These are phyloP conservation scores for Sinotaia quadrata DNA, from an alignment of 2,888 invertebrate species.

Conservation along the genomic window DNA sequence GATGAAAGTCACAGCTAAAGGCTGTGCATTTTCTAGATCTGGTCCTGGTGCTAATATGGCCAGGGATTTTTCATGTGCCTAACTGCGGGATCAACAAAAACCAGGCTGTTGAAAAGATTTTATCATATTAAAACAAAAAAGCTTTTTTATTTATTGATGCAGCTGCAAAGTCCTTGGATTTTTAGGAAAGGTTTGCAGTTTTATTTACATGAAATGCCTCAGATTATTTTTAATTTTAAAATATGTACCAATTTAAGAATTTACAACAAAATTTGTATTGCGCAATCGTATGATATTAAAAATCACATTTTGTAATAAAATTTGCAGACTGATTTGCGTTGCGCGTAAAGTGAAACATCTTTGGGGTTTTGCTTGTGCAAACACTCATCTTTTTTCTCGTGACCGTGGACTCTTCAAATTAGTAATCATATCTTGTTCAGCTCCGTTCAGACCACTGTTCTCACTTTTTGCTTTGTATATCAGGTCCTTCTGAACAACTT, in stretches of 20 bases:
- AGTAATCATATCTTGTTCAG: neutral
- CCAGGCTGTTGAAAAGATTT: slow-evolving; percentile 10
- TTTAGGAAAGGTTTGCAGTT: slow-evolving; percentile 19
- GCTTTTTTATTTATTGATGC: slow-evolving; percentile 21
- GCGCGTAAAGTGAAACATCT: slow-evolving; percentile 19
- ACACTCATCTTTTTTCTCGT: slow-evolving; percentile 1
- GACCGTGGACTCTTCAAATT: neutral
- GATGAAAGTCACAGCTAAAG: too few relatives aligned
- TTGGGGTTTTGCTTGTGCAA: slow-evolving; percentile 6
- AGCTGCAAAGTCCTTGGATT: slow-evolving; percentile 16
- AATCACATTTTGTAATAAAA: slow-evolving; percentile 30
- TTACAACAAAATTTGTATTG: slow-evolving; percentile 18
- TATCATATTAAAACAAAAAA: neutral
- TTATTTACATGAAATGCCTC: slow-evolving; percentile 23
- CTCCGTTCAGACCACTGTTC: slow-evolving; percentile 11
- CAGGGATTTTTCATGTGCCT: slow-evolving; percentile 20
- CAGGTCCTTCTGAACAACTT: neutral
- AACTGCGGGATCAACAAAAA: slow-evolving; percentile 23
- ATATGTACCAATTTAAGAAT: slow-evolving; percentile 21
- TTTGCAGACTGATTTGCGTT: slow-evolving; percentile 24
- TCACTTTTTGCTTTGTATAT: slow-evolving; percentile 13
- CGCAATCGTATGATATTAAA: slow-evolving; percentile 18
- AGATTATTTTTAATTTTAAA: slow-evolving; percentile 12
- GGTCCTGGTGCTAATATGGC: neutral
- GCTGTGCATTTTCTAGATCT: too few relatives aligned